Conservation (phyloP, 2,113 vertebrate species). For the Hystrix brachyura region DNA sequence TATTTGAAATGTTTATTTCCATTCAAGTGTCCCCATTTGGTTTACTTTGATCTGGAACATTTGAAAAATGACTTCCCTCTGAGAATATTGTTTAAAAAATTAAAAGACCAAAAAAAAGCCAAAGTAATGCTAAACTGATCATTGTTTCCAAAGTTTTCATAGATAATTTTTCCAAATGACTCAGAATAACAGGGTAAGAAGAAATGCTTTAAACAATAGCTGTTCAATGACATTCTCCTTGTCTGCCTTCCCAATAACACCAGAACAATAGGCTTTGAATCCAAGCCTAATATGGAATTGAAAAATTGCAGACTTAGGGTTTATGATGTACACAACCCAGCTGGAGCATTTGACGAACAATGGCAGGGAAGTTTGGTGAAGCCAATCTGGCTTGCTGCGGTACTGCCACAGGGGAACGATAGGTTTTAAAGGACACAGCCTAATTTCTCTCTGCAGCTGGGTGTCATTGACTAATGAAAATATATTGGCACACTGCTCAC, state of each 20-base stretch:
- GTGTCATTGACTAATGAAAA: constrained; percentile 89
- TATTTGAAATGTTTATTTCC: constrained; percentile 33
- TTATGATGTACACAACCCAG: constrained; percentile 77
- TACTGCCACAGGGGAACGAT: constrained; percentile 66
- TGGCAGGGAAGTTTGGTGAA: constrained; percentile 67
- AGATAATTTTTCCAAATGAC: constrained; percentile 61
- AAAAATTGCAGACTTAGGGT: constrained; percentile 78
- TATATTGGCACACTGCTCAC: constrained; percentile 81
- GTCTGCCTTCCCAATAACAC: constrained; percentile 57
- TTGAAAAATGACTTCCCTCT: constrained; percentile 48
- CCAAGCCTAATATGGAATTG: constrained; percentile 69
- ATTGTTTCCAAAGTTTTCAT: constrained; percentile 60
- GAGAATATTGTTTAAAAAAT: constrained; percentile 47
- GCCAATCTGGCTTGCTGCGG: constrained; percentile 54
- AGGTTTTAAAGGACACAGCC: constrained; percentile 80
- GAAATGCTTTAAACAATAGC: constrained; percentile 57
- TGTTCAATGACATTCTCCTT: constrained; percentile 47
- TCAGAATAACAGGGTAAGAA: constrained; percentile 54
- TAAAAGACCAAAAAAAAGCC: constrained; percentile 5
- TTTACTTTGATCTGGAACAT: constrained; percentile 56
- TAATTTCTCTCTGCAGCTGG: constrained; percentile 82
- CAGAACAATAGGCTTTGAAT: constrained; percentile 72
- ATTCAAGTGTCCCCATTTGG: constrained; percentile 5
- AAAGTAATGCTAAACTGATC: constrained; percentile 51
- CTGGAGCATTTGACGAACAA: constrained; percentile 65